Conservation (phyloP, 2,888 invertebrate genomes). For the Ophion slaviceki region DNA sequence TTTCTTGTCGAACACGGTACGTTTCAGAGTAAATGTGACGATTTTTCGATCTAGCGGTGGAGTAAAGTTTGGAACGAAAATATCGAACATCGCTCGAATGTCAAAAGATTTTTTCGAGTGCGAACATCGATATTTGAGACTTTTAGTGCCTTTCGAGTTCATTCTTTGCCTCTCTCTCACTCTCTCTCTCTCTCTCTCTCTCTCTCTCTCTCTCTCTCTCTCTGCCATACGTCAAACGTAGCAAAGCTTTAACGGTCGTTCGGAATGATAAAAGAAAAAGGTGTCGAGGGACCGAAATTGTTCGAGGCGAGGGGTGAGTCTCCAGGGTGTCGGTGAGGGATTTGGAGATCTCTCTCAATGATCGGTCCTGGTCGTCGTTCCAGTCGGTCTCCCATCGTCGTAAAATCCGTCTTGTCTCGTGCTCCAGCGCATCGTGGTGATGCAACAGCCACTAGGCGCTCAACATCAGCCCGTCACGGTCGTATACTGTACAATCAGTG, state of each 20-base stretch:
- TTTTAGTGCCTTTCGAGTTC: not conserved
- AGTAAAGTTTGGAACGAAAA: not conserved
- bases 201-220: not conserved
- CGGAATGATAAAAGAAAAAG: conserved; percentile 17
- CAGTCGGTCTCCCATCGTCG: conserved; percentile 43
- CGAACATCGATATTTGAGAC: not conserved
- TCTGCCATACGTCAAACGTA: not conserved
- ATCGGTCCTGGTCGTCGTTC: conserved; percentile 46
- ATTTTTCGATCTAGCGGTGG: not conserved
- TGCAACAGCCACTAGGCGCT: conserved; percentile 64
- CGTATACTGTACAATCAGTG: conserved; percentile 41
- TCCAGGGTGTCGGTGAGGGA: conserved; percentile 20
- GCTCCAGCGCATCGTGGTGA: conserved; percentile 33
- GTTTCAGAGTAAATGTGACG: not conserved
- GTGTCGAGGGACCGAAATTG: conserved; percentile 2
- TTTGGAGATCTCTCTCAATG: conserved; percentile 39
- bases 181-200: not conserved
- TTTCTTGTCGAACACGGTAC: not conserved
- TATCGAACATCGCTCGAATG: not conserved
- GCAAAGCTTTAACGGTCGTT: conserved; percentile 9
- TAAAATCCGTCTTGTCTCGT: conserved; percentile 24
- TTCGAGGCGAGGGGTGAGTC: not conserved
- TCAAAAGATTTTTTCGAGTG: not conserved
- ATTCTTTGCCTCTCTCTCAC: not conserved
- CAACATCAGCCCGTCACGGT: conserved; percentile 66